Evolutionary conservation across 2,888 invertebrate genomes (phyloP), one percentile per base, ranked within the genome.

Genomic region (Rotaria magnacalcarata): DNA sequence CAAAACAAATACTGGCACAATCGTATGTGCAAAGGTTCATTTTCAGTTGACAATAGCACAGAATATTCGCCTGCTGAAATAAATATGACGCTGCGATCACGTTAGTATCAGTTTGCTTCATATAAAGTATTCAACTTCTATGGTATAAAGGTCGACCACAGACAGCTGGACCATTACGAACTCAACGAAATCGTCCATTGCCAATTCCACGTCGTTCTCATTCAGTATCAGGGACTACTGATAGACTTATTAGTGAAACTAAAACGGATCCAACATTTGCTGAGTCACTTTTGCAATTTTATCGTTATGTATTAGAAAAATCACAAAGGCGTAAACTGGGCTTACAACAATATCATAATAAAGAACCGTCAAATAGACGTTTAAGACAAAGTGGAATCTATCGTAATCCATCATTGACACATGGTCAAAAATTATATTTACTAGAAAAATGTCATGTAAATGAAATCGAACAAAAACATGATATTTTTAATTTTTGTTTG

Each of bases 371-470:
- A 11, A 80, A 27, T 47, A 4, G 7, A 24, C 4, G 10, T 6
- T 47, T 80, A 4, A 41, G 75, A 47, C 6, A 80, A 43, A 80
- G 75, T 47, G 75, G 75, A 80, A 80, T 80, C 47, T 80, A 80
- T 80, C 75, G 47, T 43, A 19, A 47, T 80, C 47, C 75, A 47
- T 21, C 19, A 24, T 80, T 80, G 24, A 80, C 75, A 47, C 27
- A 27, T 4, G 75, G 75, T 19, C 75, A 80, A 80, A 41, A 47
- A 47, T 47, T 80, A n/a, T 80, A 47, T 47, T 24, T 80, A 24
- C 6, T 80, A 11, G 75, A 80, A n/a, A 80, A 80, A 47, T 80
- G 75, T 80, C 75, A 43, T 21, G 75, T 80, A 67, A 67, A 67
- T 67, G 34, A 67, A 11, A 50, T 50, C 50, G 8, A 14, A 11